phyloP scores from a whole-genome alignment of 2,797 vertebrate genomes.

The Geotrypetes seraphini region DNA sequence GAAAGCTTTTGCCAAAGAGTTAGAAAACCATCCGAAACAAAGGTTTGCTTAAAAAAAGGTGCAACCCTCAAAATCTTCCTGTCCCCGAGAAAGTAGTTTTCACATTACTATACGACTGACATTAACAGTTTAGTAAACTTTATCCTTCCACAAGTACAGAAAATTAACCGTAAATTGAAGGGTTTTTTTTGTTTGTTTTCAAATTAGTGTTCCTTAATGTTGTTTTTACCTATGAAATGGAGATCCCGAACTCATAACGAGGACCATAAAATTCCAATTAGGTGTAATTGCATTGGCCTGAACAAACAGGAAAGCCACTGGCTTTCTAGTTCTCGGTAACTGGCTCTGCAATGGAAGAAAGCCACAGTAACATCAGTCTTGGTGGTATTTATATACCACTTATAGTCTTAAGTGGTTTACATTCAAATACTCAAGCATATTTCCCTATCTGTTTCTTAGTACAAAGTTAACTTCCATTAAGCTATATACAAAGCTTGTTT shows the following conservation, averaged over 20 bases:
- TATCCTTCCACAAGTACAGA: neutral
- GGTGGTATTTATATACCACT: no score
- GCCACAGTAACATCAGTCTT: conserved; percentile 3
- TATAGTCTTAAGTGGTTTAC: no score
- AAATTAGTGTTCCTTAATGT: no score
- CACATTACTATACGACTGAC: no score
- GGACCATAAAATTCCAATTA: conserved; percentile 15
- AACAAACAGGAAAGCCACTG: conserved; percentile 1
- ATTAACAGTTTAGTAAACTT: no score
- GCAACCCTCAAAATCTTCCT: neutral
- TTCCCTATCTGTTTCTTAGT: no score
- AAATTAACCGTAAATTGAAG: neutral
- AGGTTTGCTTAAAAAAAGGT: conserved; percentile 34
- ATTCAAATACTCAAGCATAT: no score
- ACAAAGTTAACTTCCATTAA: neutral
- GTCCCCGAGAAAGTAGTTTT: no score
- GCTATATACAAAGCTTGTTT: neutral
- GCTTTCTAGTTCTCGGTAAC: conserved; percentile 2
- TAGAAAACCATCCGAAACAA: conserved; percentile 27
- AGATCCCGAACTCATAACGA: neutral
- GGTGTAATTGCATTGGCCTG: conserved; percentile 7
- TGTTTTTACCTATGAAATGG: no score
- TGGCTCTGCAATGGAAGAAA: neutral
- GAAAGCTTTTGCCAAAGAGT: conserved; percentile 10
- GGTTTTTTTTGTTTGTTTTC: neutral